Percentiles rank a stretch among this genome's conserved stretches.
Conservation (phyloP, 2,797 vertebrate genomes). For the Notamacropus eugenii region DNA sequence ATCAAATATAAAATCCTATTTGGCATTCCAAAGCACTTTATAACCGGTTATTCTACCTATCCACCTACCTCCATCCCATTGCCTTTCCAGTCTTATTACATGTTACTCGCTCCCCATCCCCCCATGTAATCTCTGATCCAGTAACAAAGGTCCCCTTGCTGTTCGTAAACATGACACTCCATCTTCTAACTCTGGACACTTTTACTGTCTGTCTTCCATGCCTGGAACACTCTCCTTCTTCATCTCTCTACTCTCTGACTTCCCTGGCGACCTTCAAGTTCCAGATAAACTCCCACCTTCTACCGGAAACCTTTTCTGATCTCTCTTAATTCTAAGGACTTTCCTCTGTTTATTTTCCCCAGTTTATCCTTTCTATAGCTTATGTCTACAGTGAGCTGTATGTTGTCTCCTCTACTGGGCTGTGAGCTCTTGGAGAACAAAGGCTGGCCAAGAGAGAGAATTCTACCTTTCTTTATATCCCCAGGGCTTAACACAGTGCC, state of each 20-base stretch:
- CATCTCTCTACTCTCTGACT: background rate
- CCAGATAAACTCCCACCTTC: background rate
- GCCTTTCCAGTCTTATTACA: background rate
- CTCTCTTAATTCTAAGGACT: background rate
- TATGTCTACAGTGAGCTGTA: background rate
- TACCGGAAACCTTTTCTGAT: background rate
- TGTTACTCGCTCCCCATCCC: background rate
- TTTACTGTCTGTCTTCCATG: background rate
- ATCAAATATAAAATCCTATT: background rate
- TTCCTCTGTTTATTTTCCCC: background rate
- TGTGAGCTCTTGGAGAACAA: background rate
- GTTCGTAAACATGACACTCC: background rate
- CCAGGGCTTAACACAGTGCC: background rate
- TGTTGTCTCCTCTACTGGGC: background rate
- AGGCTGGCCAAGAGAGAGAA: background rate
- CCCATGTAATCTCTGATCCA: background rate
- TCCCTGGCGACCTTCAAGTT: background rate
- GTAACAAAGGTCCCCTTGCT: background rate
- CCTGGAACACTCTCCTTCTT: background rate
- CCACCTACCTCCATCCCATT: background rate
- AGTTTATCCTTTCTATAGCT: background rate
- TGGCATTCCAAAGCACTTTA: background rate
- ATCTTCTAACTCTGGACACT: background rate
- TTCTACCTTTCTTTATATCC: background rate
- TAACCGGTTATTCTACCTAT: background rate